These are phyloP conservation scores for Chionis minor DNA, from an alignment of 2,113 vertebrate genomes.

Conservation along the genomic window DNA sequence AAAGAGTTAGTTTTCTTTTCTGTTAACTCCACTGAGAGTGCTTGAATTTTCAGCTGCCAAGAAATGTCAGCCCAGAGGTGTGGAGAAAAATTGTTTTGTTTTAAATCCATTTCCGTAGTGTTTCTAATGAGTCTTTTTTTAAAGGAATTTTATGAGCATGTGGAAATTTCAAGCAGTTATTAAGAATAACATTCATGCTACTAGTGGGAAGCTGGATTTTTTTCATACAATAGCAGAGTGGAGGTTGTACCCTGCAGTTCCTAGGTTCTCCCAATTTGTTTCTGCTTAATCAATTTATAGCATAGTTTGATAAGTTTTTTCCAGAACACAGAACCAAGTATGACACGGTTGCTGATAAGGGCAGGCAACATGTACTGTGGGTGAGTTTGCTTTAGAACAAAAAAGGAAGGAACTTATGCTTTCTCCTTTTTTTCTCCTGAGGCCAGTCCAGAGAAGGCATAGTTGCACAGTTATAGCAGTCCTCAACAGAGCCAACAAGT, in stretches of 20 bases:
- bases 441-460: background rate
- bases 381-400: background rate
- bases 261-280: background rate
- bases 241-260: background rate
- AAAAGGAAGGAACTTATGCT: background rate
- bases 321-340: background rate
- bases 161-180: background rate
- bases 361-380: background rate
- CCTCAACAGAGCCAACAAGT: background rate
- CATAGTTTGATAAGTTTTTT: background rate
- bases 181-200: background rate
- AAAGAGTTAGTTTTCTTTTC: background rate
- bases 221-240: background rate
- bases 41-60: slow-evolving; percentile 6
- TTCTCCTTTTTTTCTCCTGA: background rate
- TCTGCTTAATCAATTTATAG: background rate
- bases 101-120: background rate
- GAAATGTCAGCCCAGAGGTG: slow-evolving; percentile 12
- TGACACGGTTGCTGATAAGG: background rate
- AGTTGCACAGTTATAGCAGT: background rate
- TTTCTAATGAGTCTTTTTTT: background rate
- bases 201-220: background rate
- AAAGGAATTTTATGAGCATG: background rate
- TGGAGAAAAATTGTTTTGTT: slow-evolving; percentile 2
- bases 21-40: background rate